A percentile compares a stretch with the other conserved stretches of the same genome.
phyloP scores from a whole-genome alignment of 2,113 vertebrate species.

The Pomatorhinus ruficollis region DNA sequence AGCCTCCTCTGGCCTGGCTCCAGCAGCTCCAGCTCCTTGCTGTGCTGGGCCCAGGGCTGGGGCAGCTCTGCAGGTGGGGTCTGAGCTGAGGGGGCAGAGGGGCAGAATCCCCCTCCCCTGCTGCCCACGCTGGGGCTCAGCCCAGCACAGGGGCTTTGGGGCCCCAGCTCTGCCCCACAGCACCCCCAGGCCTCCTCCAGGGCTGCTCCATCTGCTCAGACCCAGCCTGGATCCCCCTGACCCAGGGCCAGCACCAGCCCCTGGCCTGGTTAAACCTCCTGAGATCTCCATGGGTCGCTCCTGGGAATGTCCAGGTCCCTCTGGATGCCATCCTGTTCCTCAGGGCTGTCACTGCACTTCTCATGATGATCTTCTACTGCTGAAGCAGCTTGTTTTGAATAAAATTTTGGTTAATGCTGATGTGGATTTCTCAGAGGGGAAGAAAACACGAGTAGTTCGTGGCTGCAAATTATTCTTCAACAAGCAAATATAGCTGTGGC shows the following conservation, averaged over 20 bases:
- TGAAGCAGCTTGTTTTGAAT: background rate
- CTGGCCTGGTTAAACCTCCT: background rate
- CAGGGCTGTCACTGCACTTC: background rate
- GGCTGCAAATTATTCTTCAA: background rate
- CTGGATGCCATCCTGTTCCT: background rate
- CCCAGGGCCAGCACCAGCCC: background rate
- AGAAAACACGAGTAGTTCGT: fast-evolving
- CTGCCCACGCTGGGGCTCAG: background rate
- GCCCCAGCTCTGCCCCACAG: background rate
- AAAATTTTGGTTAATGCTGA: background rate
- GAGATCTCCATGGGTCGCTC: background rate
- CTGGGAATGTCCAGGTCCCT: fast-evolving
- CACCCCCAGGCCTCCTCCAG: background rate
- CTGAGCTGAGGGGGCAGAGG: background rate
- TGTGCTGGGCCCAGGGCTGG: background rate
- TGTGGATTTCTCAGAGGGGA: background rate
- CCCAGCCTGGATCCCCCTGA: background rate
- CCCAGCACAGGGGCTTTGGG: background rate
- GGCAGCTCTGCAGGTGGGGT: background rate
- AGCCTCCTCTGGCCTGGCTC: background rate
- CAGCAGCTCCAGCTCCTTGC: background rate
- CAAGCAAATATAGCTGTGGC: fast-evolving
- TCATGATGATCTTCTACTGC: background rate
- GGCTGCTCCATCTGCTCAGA: background rate
- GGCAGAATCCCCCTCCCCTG: background rate